Evolutionary conservation across 2,888 invertebrate genomes (phyloP).

Genomic region (Steinernema scapterisci): DNA sequence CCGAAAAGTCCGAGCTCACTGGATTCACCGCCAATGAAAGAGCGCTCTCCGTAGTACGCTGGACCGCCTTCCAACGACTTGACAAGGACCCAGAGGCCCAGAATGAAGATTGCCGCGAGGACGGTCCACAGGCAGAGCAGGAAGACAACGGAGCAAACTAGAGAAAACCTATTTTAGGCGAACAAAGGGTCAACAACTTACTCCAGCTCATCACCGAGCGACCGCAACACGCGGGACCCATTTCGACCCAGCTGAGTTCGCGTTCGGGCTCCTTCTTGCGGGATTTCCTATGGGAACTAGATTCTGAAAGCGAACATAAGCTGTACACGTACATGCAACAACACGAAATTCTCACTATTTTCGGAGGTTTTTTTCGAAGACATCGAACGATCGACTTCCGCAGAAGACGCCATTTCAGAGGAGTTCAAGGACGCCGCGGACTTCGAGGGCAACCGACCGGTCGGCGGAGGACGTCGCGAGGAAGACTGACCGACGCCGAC

Average conservation of each 20-base stretch:
- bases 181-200: background rate
- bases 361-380: slow-evolving; percentile 2
- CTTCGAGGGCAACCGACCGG: background rate
- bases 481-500: too few relatives aligned
- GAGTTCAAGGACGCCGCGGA: background rate
- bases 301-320: background rate
- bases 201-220: slow-evolving; percentile 4
- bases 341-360: background rate
- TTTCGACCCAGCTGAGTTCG: background rate
- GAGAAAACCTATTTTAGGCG: background rate
- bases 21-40: background rate
- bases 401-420: background rate
- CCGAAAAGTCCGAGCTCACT: background rate
- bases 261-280: background rate
- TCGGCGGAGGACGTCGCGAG: background rate
- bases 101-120: background rate
- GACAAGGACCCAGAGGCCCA: background rate
- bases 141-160: slow-evolving; percentile 1
- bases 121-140: background rate
- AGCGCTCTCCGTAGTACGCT: background rate
- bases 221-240: background rate
- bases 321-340: background rate
- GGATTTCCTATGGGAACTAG: background rate
- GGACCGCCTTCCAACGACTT: background rate
- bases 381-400: background rate